phyloP scores from a whole-genome alignment of 2,797 vertebrate species.

The Anolis apletophallus region DNA sequence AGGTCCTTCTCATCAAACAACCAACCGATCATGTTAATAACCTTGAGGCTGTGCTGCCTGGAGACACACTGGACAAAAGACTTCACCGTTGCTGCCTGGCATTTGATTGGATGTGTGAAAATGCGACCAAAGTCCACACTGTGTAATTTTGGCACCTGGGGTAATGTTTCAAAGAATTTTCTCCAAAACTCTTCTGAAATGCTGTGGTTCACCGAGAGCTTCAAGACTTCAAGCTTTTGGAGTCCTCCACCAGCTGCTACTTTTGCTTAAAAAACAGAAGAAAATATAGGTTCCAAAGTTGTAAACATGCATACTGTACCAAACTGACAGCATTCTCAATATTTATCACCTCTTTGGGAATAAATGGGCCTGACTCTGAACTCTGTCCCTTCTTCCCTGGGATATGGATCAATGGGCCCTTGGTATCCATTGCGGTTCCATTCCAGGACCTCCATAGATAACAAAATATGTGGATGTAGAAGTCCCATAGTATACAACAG shows the following conservation, averaged over 20 bases:
- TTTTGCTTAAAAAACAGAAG: slow-evolving; percentile 53
- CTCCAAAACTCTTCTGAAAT: slow-evolving; percentile 60
- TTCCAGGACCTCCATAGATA: too few species aligned
- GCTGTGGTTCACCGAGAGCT: slow-evolving; percentile 40
- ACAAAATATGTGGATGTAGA: too few species aligned
- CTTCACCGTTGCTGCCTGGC: slow-evolving; percentile 20
- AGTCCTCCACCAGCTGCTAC: slow-evolving; percentile 48
- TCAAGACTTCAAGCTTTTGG: slow-evolving; percentile 54
- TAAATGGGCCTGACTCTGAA: background rate
- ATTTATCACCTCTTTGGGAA: background rate
- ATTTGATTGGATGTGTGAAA: slow-evolving; percentile 41
- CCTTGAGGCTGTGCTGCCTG: slow-evolving; percentile 34
- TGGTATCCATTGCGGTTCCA: too few species aligned
- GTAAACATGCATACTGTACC: background rate
- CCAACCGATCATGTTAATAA: slow-evolving; percentile 40
- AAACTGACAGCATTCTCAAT: background rate
- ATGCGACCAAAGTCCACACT: background rate
- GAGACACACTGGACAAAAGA: slow-evolving; percentile 46
- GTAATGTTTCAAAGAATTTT: slow-evolving; percentile 60
- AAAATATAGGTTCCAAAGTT: background rate
- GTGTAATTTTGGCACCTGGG: slow-evolving; percentile 45
- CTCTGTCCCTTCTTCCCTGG: background rate
- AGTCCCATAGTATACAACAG: too few species aligned
- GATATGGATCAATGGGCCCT: background rate
- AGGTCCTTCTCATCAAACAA: slow-evolving; percentile 64